Evolutionary conservation across 2,888 invertebrate genomes (phyloP).

Genomic region (Andricus curvator): DNA sequence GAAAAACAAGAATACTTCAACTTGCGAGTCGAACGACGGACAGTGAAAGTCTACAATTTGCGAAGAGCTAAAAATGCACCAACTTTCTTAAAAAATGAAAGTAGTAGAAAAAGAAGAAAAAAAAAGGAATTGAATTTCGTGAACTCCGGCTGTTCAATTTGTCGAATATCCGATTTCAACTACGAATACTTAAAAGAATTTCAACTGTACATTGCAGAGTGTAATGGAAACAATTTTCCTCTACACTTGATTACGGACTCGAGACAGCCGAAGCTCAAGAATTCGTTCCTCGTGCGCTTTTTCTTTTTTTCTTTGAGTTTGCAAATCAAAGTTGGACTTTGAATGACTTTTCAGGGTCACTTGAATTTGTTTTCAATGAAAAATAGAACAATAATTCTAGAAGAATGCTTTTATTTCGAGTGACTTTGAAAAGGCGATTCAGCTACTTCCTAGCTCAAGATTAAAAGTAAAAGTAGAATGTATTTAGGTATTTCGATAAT

Average conservation of each 20-base stretch:
- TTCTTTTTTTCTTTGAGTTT: neutral
- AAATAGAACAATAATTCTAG: neutral
- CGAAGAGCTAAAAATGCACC: neutral
- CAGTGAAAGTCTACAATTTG: neutral
- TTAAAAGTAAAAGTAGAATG: conserved; percentile 33
- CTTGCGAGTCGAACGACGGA: conserved; percentile 31
- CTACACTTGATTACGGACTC: conserved; percentile 10
- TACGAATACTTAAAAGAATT: conserved; percentile 52
- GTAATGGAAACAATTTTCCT: conserved; percentile 42
- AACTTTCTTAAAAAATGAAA: neutral
- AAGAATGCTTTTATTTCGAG: neutral
- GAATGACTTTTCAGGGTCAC: neutral
- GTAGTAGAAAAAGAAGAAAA: neutral
- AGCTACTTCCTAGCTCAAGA: conserved; percentile 2
- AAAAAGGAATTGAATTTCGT: neutral
- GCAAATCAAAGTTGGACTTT: conserved; percentile 7
- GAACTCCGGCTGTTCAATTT: conserved; percentile 1
- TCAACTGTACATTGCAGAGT: conserved; percentile 56
- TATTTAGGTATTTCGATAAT: conserved; percentile 31
- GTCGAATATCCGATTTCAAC: conserved; percentile 37
- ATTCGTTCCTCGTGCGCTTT: neutral
- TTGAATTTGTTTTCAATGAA: neutral
- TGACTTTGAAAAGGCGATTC: neutral
- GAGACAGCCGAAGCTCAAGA: neutral
- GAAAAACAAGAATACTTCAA: conserved; percentile 49